Conservation (phyloP, 2,888 invertebrate genomes). For the Apomyelois bistriatella region DNA sequence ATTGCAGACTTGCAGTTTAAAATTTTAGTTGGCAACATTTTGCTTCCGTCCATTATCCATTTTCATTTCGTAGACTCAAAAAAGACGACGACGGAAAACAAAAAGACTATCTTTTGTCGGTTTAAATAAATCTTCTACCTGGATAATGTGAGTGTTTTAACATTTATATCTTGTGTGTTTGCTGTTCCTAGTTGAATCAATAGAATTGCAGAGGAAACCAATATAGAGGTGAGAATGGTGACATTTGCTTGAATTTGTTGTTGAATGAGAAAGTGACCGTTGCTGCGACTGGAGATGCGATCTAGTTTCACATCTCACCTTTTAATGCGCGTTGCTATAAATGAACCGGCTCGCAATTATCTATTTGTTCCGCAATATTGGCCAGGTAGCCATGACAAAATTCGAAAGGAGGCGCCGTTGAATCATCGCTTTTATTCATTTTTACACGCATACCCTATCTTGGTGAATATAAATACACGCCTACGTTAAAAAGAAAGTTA, state of each 20-base stretch:
- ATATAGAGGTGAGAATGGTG: conserved; percentile 64
- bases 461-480: conserved; percentile 35
- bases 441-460: conserved; percentile 25
- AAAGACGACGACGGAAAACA: conserved; percentile 69
- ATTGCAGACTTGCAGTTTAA: neutral
- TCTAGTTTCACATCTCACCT: conserved; percentile 64
- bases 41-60: conserved; percentile 54
- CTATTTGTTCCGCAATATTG: conserved; percentile 54
- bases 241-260: conserved; percentile 68
- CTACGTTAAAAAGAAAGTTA: conserved; percentile 47
- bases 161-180: conserved; percentile 45
- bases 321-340: conserved; percentile 56
- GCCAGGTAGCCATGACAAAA: conserved; percentile 44
- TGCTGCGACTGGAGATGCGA: conserved; percentile 58
- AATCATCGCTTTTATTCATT: conserved; percentile 40
- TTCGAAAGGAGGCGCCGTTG: conserved; percentile 43
- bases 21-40: conserved; percentile 40
- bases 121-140: conserved; percentile 46
- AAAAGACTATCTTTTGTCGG: conserved; percentile 55
- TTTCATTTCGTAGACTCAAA: conserved; percentile 68
- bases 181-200: conserved; percentile 39
- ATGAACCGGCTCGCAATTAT: conserved; percentile 58
- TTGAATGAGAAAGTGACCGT: conserved; percentile 73
- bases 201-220: conserved; percentile 32
- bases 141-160: conserved; percentile 59